These are phyloP conservation scores for Neosalanx taihuensis DNA, from an alignment of 2,797 vertebrate genomes.

Conservation along the genomic window DNA sequence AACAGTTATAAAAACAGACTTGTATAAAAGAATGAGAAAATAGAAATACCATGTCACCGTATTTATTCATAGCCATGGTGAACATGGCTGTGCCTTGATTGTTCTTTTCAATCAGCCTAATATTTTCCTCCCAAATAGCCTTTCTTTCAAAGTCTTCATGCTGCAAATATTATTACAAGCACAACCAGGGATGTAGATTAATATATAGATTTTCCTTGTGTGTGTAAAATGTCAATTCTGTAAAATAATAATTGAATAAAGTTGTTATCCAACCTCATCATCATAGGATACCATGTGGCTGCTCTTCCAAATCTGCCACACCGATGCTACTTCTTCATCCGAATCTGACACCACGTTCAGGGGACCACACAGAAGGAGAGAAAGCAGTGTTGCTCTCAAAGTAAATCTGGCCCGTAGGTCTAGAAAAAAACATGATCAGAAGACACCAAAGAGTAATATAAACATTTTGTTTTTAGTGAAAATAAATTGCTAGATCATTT, in stretches of 20 bases:
- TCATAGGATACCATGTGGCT: constrained; percentile 62
- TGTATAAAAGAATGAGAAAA: neutral
- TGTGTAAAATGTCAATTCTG: neutral
- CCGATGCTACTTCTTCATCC: constrained; percentile 61
- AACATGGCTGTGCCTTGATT: constrained; percentile 65
- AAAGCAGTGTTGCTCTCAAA: constrained; percentile 49
- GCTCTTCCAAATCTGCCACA: constrained; percentile 73
- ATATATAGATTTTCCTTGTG: neutral
- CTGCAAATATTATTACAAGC: constrained; percentile 13
- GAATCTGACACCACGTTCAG: constrained; percentile 58
- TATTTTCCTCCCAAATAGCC: constrained; percentile 72
- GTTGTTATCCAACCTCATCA: constrained; percentile 43
- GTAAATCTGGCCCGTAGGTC: constrained; percentile 37
- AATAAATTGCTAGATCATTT: neutral
- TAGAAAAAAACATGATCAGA: constrained; percentile 14
- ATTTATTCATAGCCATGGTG: constrained; percentile 77
- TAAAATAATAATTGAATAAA: neutral
- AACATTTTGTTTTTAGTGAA: neutral
- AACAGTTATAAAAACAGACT: neutral
- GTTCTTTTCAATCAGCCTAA: constrained; percentile 64
- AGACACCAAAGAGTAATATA: neutral
- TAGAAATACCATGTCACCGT: constrained; percentile 72
- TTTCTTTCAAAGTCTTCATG: constrained; percentile 65
- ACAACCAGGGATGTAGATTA: neutral
- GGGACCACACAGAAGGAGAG: constrained; percentile 51